Conservation (phyloP, 2,797 vertebrate species). For the Enteromius treurensis region DNA sequence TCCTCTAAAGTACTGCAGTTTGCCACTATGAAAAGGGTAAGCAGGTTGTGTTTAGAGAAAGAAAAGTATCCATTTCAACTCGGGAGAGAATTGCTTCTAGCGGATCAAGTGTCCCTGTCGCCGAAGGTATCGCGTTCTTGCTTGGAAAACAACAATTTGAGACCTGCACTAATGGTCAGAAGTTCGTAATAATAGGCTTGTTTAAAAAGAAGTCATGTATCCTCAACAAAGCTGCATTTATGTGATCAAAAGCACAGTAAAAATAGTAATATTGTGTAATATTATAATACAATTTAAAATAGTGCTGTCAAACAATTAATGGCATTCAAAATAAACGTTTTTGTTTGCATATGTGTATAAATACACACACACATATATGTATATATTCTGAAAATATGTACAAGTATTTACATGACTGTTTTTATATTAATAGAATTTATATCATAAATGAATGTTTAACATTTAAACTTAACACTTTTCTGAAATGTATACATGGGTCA, state of each 20-base stretch:
- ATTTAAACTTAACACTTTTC: too few species aligned
- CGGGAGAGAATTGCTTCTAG: slow-evolving; percentile 61
- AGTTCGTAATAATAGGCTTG: not conserved
- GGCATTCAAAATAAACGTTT: too few species aligned
- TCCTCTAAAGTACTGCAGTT: slow-evolving; percentile 49
- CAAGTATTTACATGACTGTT: too few species aligned
- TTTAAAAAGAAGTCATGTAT: not conserved
- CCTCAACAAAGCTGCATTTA: not conserved
- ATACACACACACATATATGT: too few species aligned
- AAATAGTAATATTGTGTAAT: not conserved
- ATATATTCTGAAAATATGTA: too few species aligned
- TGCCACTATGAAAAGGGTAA: slow-evolving; percentile 38
- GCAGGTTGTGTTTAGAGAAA: slow-evolving; percentile 35
- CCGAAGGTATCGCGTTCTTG: slow-evolving; percentile 70
- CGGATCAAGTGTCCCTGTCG: slow-evolving; percentile 72
- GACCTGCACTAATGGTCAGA: slow-evolving; percentile 24
- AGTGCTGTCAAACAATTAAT: too few species aligned
- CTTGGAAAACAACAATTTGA: slow-evolving; percentile 72
- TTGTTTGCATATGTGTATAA: too few species aligned
- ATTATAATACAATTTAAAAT: not conserved
- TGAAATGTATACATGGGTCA: too few species aligned
- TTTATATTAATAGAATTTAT: too few species aligned
- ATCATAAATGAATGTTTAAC: too few species aligned
- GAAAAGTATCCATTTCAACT: slow-evolving; percentile 54
- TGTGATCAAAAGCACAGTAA: not conserved